Conservation (phyloP, 1,140 invertebrate genomes). For the Rhopalosiphum padi region DNA sequence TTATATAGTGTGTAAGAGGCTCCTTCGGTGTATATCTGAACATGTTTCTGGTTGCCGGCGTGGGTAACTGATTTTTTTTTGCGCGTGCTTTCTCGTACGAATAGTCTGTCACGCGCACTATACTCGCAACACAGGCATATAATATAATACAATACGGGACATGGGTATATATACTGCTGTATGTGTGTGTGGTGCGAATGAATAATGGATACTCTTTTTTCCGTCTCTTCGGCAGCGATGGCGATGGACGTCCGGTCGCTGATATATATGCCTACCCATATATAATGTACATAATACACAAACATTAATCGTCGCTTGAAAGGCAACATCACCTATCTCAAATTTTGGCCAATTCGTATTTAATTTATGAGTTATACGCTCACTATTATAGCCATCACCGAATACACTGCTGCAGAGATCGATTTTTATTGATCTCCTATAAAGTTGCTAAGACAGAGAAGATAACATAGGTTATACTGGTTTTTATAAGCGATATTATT, state of each 20-base stretch:
- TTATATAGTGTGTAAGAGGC: not conserved
- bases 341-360: not conserved
- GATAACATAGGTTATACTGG: not conserved
- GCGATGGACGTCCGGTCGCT: not conserved
- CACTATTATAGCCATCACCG: too few relatives aligned
- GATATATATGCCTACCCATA: not conserved
- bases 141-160: not conserved
- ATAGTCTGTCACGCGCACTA: not conserved
- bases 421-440: not conserved
- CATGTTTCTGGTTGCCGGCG: not conserved
- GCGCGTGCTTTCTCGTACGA: not conserved
- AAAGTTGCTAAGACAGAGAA: not conserved
- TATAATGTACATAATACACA: not conserved
- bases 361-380: not conserved
- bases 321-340: not conserved
- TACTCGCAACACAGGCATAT: not conserved
- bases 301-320: not conserved
- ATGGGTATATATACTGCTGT: not conserved
- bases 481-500: not conserved
- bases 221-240: not conserved
- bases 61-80: slow-evolving; percentile 33
- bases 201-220: slow-evolving; percentile 34
- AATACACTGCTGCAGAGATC: not conserved
- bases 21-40: not conserved
- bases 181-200: not conserved